Evolutionary conservation across 2,888 invertebrate species (phyloP).

Genomic region (Athalia rosae): DNA sequence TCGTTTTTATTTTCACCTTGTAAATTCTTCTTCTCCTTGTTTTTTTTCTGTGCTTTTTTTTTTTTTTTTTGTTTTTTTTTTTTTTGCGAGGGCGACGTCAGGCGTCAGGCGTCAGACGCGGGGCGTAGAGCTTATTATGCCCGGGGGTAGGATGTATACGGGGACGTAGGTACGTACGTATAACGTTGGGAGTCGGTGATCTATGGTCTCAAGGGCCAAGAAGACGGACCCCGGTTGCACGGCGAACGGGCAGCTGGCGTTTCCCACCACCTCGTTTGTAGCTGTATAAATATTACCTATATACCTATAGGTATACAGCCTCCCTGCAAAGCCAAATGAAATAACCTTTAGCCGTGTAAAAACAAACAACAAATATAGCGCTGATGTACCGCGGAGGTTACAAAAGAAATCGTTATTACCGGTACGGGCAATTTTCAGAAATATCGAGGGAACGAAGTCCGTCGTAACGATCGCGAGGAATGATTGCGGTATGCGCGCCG

Average conservation of each 20-base stretch:
- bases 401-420: too few species aligned
- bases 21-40: background rate
- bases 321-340: too few species aligned
- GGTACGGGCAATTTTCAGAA: too few species aligned
- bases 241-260: conserved; percentile 30
- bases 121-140: conserved; percentile 29
- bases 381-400: too few species aligned
- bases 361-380: too few species aligned
- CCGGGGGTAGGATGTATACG: background rate
- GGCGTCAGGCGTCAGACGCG: conserved; percentile 29
- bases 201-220: conserved; percentile 30
- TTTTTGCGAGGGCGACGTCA: conserved; percentile 34
- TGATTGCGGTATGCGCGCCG: too few species aligned
- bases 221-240: background rate
- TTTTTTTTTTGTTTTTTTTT: background rate
- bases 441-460: too few species aligned
- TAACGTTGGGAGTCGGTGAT: conserved; percentile 8
- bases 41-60: background rate
- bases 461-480: too few species aligned
- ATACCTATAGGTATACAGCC: too few species aligned
- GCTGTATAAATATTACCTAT: too few species aligned
- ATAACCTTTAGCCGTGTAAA: too few species aligned
- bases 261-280: conserved; percentile 31
- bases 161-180: too few species aligned
- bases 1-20: background rate